These are phyloP conservation scores for Leptopilina clavipes DNA, from an alignment of 1,140 invertebrate species.

Conservation along the genomic window DNA sequence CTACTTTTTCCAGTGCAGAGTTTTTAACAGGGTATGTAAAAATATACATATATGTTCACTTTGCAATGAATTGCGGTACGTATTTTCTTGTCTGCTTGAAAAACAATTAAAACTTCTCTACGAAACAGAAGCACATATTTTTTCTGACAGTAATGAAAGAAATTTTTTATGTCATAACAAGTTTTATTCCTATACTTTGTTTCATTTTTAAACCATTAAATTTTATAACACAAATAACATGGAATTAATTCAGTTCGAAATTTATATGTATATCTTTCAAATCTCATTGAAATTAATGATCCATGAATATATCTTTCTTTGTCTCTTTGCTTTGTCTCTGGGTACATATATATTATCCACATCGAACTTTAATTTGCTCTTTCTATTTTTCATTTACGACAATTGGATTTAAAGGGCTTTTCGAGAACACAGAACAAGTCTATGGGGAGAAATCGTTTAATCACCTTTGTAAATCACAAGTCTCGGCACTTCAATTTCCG, in stretches of 20 bases:
- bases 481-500: constrained; percentile 15
- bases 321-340: neutral
- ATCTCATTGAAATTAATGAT: neutral
- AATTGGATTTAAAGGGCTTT: neutral
- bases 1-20: neutral
- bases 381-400: constrained; percentile 25
- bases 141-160: neutral
- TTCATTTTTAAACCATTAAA: neutral
- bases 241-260: neutral
- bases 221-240: neutral
- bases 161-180: neutral
- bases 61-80: neutral
- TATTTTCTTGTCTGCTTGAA: neutral
- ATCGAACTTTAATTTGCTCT: constrained; percentile 11
- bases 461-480: constrained; percentile 30
- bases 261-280: neutral
- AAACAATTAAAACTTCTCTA: constrained; percentile 15
- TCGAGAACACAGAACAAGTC: neutral
- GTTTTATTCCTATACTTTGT: neutral
- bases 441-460: neutral
- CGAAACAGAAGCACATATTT: constrained; percentile 1
- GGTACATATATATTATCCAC: no score
- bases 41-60: neutral
- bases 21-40: neutral
- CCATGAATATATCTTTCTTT: neutral